These are phyloP conservation scores for Agapostemon virescens DNA, from an alignment of 2,888 invertebrate genomes.

Conservation along the genomic window DNA sequence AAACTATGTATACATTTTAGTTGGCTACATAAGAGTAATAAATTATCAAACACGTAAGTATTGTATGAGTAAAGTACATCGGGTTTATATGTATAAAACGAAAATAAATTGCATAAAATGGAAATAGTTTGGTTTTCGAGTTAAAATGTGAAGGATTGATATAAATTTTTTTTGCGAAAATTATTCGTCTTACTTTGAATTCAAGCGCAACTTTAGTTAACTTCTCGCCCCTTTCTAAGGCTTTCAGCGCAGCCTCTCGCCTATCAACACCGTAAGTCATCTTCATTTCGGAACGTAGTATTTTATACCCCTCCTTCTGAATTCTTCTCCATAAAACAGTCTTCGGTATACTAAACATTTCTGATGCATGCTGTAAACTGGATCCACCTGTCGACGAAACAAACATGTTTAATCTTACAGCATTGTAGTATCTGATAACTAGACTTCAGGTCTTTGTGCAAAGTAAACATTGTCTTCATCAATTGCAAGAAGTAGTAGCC, in stretches of 20 bases:
- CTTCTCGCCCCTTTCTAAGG: slow-evolving; percentile 79
- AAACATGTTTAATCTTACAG: not conserved
- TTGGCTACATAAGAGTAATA: no score
- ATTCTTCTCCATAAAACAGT: slow-evolving; percentile 81
- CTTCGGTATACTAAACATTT: slow-evolving; percentile 80
- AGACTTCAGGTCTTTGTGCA: not conserved
- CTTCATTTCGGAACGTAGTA: slow-evolving; percentile 72
- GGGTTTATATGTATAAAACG: no score
- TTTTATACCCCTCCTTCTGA: slow-evolving; percentile 78
- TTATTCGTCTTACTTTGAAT: slow-evolving; percentile 73
- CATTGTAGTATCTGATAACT: not conserved
- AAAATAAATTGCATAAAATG: no score
- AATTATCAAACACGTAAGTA: no score
- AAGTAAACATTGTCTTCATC: not conserved
- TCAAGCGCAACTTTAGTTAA: slow-evolving; percentile 79
- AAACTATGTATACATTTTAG: no score
- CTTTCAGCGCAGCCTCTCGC: slow-evolving; percentile 79
- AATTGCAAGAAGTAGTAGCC: not conserved
- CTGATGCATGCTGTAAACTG: slow-evolving; percentile 79
- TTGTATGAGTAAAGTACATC: not conserved
- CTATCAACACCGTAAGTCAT: slow-evolving; percentile 76
- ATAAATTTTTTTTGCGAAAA: not conserved
- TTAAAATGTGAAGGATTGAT: not conserved
- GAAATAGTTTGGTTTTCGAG: no score
- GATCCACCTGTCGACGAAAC: slow-evolving; percentile 73